Conservation (phyloP, 2,888 invertebrate species). For the Ophioninae sp. region DNA sequence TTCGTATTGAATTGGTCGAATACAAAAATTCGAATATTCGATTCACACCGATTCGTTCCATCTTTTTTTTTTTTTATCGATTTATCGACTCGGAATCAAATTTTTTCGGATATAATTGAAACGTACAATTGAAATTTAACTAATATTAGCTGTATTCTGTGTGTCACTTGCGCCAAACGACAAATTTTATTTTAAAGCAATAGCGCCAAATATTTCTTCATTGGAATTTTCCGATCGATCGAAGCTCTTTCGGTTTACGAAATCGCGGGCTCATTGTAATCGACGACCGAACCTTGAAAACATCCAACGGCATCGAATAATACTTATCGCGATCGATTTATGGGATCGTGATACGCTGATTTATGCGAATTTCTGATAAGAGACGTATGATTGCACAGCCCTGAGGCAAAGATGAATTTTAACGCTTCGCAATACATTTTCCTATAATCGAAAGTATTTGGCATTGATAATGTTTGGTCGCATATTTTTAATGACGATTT, state of each 20-base stretch:
- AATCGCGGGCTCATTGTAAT: background rate
- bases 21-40: too few species aligned
- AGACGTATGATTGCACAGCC: background rate
- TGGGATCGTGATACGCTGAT: constrained; percentile 16
- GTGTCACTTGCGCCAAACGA: too few species aligned
- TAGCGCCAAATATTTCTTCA: background rate
- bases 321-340: constrained; percentile 8
- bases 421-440: background rate
- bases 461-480: background rate
- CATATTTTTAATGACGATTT: background rate
- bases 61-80: too few species aligned
- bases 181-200: too few species aligned
- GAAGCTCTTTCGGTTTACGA: background rate
- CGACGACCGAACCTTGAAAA: background rate
- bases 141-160: too few species aligned
- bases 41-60: too few species aligned
- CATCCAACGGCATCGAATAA: background rate
- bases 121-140: too few species aligned
- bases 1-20: too few species aligned
- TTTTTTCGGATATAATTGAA: too few species aligned
- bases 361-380: constrained; percentile 32
- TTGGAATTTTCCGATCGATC: background rate
- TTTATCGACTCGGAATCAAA: too few species aligned
- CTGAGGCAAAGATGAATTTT: background rate
- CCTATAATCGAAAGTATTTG: background rate